A percentile compares a stretch with the other conserved stretches of the same genome.
phyloP scores from a whole-genome alignment of 2,888 invertebrate species.

The Ichneumon xanthorius region DNA sequence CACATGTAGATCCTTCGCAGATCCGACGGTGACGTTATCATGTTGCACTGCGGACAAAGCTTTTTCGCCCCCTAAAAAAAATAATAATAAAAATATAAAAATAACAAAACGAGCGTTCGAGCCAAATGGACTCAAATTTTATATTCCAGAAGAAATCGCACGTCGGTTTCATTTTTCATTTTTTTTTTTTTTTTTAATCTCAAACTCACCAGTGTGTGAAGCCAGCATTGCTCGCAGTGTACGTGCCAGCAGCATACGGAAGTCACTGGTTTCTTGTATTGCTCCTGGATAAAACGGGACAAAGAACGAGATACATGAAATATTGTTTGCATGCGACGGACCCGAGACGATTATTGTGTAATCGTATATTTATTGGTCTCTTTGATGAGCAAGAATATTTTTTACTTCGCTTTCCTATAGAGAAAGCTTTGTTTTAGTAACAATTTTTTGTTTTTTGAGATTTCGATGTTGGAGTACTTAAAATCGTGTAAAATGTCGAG shows the following conservation, averaged over 20 bases:
- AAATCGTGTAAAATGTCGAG: too few relatives aligned
- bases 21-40: constrained; percentile 95
- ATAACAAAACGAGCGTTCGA: constrained; percentile 23
- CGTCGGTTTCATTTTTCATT: constrained; percentile 8
- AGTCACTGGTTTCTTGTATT: constrained; percentile 94
- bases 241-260: constrained; percentile 99
- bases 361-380: too few relatives aligned
- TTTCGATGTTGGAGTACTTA: too few relatives aligned
- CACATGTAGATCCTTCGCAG: constrained; percentile 95
- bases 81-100: constrained; percentile 23
- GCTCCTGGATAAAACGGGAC: constrained; percentile 86
- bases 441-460: too few relatives aligned
- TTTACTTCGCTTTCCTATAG: too few relatives aligned
- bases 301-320: neutral
- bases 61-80: constrained; percentile 92
- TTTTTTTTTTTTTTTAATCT: neutral
- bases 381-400: too few relatives aligned
- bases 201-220: constrained; percentile 88
- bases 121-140: neutral
- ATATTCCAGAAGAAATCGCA: neutral
- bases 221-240: constrained; percentile 95
- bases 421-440: too few relatives aligned
- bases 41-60: constrained; percentile 97
- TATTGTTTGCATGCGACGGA: neutral
- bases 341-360: too few relatives aligned